A percentile compares a stretch with the other conserved stretches of the same genome.
Evolutionary conservation across 2,888 invertebrate genomes (phyloP).

Genomic region (Eudasyphora cyanicolor): DNA sequence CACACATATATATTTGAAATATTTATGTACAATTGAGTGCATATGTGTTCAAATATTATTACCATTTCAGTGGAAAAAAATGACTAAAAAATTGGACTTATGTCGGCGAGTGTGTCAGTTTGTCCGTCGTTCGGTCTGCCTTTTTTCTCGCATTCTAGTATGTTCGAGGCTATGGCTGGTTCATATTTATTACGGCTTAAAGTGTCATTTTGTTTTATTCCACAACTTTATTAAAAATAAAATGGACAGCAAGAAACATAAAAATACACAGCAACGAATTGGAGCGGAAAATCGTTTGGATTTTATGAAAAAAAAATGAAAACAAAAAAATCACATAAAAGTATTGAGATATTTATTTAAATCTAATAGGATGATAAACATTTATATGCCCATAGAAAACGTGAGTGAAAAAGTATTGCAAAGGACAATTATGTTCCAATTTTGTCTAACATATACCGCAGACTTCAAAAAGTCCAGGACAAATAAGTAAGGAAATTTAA

Average conservation of each 20-base stretch:
- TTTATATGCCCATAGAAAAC: too few relatives aligned
- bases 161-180: background rate
- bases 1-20: background rate
- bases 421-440: too few relatives aligned
- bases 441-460: too few relatives aligned
- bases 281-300: constrained; percentile 1
- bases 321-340: background rate
- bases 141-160: background rate
- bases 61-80: background rate
- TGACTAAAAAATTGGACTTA: background rate
- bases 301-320: background rate
- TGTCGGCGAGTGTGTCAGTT: background rate
- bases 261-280: background rate
- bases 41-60: constrained; percentile 33
- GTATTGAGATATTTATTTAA: background rate
- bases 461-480: too few relatives aligned
- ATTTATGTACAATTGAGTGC: constrained; percentile 3
- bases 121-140: background rate
- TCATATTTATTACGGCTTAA: constrained; percentile 4
- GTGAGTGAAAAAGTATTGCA: too few relatives aligned
- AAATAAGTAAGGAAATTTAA: too few relatives aligned
- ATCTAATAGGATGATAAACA: too few relatives aligned
- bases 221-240: constrained; percentile 20
- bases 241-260: background rate
- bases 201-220: constrained; percentile 30